Evolutionary conservation across 2,113 vertebrate species (phyloP).

Genomic region (Atlantisia rogersi): DNA sequence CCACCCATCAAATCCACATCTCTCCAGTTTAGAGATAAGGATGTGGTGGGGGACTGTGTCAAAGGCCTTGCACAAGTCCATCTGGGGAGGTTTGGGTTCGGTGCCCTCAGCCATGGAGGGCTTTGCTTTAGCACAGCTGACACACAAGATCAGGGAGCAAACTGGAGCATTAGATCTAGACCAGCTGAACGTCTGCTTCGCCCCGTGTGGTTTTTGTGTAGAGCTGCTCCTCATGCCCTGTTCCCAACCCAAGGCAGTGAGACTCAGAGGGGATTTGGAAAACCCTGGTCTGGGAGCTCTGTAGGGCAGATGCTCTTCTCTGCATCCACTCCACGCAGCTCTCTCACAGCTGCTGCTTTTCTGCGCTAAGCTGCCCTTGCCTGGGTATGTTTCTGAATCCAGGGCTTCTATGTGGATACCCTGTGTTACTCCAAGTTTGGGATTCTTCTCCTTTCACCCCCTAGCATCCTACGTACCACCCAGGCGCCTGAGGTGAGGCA

Average conservation of each 20-base stretch:
- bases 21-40: no score
- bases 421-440: rapidly evolving
- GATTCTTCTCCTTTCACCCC: not conserved
- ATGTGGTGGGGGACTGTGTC: no score
- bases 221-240: not conserved
- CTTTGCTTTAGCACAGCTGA: not conserved
- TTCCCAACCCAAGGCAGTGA: not conserved
- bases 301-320: not conserved
- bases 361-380: not conserved
- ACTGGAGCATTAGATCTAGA: not conserved
- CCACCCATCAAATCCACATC: no score
- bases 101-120: not conserved
- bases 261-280: not conserved
- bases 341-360: not conserved
- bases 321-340: not conserved
- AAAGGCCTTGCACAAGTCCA: no score
- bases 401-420: not conserved
- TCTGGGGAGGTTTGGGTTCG: no score
- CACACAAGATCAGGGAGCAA: not conserved
- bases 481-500: rapidly evolving
- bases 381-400: not conserved
- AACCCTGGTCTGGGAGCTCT: not conserved
- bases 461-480: not conserved
- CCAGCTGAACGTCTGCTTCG: rapidly evolving
- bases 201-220: not conserved